A percentile compares a stretch with the other conserved stretches of the same genome.
These are phyloP conservation scores for Plagodis pulveraria DNA, from an alignment of 2,888 invertebrate genomes.

Conservation along the genomic window DNA sequence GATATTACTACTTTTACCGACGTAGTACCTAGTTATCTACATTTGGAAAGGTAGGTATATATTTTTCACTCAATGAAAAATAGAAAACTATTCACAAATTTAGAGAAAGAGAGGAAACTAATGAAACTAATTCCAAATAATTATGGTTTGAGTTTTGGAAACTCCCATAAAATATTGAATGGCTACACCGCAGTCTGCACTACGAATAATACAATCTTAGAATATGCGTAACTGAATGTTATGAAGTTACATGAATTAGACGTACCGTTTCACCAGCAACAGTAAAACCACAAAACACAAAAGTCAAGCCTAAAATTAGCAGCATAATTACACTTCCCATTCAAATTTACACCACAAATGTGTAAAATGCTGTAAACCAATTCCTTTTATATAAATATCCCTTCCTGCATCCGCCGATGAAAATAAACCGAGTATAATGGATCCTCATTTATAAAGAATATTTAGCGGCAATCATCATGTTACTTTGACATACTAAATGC, in stretches of 20 bases:
- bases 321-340: conserved; percentile 36
- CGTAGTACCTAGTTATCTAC: too few species aligned
- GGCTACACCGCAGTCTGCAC: too few species aligned
- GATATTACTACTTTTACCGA: too few species aligned
- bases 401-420: conserved; percentile 30
- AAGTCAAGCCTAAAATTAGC: conserved; percentile 8
- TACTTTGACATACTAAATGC: background rate
- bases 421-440: conserved; percentile 1
- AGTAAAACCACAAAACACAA: conserved; percentile 7
- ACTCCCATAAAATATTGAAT: background rate
- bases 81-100: too few species aligned
- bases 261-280: conserved; percentile 17
- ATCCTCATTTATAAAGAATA: background rate
- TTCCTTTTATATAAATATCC: conserved; percentile 48
- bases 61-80: too few species aligned
- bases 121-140: too few species aligned
- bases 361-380: conserved; percentile 52
- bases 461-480: conserved; percentile 4
- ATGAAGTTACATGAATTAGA: background rate
- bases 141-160: background rate
- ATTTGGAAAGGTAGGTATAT: too few species aligned
- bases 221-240: background rate
- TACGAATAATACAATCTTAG: too few species aligned
- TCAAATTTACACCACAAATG: conserved; percentile 46
- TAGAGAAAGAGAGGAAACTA: too few species aligned